phyloP scores from a whole-genome alignment of 2,113 vertebrate genomes.

The Anser cygnoides region DNA sequence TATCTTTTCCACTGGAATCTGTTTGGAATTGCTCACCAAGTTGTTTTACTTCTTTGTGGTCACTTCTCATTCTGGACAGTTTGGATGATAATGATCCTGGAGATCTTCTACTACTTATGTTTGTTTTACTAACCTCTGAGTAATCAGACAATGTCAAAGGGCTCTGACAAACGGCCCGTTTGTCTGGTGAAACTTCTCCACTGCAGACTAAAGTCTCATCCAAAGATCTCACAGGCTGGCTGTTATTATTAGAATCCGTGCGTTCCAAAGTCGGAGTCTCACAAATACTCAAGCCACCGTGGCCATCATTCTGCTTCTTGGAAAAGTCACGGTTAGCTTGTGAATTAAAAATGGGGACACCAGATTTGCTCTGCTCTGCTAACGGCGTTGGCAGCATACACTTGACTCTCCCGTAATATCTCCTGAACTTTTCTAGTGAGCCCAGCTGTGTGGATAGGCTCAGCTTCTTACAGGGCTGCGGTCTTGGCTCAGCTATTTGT shows the following conservation, averaged over 20 bases:
- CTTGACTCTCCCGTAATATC: constrained; percentile 76
- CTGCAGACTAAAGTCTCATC: constrained; percentile 32
- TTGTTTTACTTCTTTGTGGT: constrained; percentile 39
- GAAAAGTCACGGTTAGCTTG: constrained; percentile 6
- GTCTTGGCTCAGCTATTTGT: constrained; percentile 40
- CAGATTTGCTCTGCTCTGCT: neutral
- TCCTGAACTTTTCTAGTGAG: constrained; percentile 91
- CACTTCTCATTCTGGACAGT: constrained; percentile 81
- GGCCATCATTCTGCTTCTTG: neutral
- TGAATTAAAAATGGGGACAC: neutral
- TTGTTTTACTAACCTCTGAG: constrained; percentile 40
- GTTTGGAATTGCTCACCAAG: constrained; percentile 27
- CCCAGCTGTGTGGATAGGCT: constrained; percentile 75
- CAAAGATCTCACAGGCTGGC: neutral
- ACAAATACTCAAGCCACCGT: neutral
- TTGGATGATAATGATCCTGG: constrained; percentile 84
- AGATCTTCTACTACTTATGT: neutral
- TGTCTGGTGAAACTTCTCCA: constrained; percentile 24
- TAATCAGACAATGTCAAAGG: constrained; percentile 38
- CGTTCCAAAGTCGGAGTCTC: neutral
- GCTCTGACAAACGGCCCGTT: constrained; percentile 9
- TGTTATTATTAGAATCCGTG: neutral
- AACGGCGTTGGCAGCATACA: neutral
- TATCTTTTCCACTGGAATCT: constrained; percentile 8
- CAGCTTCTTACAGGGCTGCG: constrained; percentile 60